Base-by-base conservation (phyloP, 2,888 invertebrate genomes). In the Electrophaes corylata region DNA sequence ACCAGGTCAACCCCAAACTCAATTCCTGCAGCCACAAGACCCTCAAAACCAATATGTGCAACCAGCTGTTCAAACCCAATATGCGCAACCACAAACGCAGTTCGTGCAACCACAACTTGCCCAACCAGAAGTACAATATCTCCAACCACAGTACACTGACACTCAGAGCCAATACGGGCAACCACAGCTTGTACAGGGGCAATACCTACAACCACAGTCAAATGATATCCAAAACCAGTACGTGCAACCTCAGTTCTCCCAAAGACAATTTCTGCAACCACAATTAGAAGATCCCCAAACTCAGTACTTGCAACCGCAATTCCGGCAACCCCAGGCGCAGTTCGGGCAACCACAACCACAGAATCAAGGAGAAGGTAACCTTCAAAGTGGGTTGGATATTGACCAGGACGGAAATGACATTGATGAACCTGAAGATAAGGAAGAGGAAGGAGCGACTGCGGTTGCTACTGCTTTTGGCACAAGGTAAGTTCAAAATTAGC, bases 381-480 rank as follows among this genome's bases (percentile, higher is more conserved):
- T 85, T 11, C 91, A 91, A 60, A 90, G 88, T 56, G 91, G 89
- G 10, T 48, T 90, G 5, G 84, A 91, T 60, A 69, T 78, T 4
- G 83, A 89, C 62, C 87, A 86, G 61, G 80, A 86, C 69, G 88
- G 84, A 0, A 90, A 91, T 63, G 83, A 77, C 11, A 69, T 91
- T 4, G 88, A 88, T 0, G 74, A 78, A 51, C 62, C 64, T 16
- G 79, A 82, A 47, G 78, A 81, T 18, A 72, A 77, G 46, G 76
- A 80, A 1, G 75, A 71, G 37, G 43, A 83, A 70, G 20, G 58
- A 1, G 87, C 82, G 0, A 85, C 84, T 3, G 88, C 91, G 1
- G 86, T 90, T 0, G 90, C 91, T 1, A 90, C 89, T 31, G 88
- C 88, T 58, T 91, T 90, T 69, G 91, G 90, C 8, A 57, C 87